These are phyloP conservation scores for Gallinago media DNA, from an alignment of 2,113 vertebrate genomes.

Conservation along the genomic window DNA sequence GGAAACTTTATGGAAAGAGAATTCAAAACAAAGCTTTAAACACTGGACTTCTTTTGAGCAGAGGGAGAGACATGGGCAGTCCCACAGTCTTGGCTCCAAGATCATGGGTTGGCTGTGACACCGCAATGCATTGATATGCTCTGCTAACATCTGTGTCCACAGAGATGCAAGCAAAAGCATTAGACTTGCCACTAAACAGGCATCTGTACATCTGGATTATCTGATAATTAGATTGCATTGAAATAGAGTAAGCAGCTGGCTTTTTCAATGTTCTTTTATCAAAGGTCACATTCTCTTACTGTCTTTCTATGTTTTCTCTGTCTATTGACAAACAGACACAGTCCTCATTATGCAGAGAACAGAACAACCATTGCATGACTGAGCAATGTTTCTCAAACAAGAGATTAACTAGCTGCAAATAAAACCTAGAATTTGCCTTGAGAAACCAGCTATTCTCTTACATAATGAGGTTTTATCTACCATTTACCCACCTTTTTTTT, in stretches of 20 bases:
- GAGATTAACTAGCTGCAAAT: background rate
- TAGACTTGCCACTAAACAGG: background rate
- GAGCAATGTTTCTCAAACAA: background rate
- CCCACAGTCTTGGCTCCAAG: background rate
- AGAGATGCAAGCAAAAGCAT: background rate
- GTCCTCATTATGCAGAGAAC: background rate
- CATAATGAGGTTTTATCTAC: background rate
- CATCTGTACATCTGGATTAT: background rate
- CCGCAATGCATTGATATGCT: background rate
- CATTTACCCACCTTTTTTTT: background rate
- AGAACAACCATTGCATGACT: background rate
- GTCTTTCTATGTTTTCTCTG: background rate
- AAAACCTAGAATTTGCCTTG: background rate
- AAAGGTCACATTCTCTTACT: background rate
- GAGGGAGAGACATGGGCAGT: background rate
- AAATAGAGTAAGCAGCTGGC: background rate
- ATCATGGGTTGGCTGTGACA: background rate
- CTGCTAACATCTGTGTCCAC: background rate
- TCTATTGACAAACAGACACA: background rate
- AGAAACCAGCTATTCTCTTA: background rate
- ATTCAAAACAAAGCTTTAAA: background rate
- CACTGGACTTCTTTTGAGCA: background rate
- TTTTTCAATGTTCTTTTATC: background rate
- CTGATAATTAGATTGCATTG: background rate
- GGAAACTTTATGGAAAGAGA: background rate